Percentiles rank a stretch among this genome's conserved stretches.
Conservation (phyloP, 2,888 invertebrate species). For the Alentia gelatinosa region DNA sequence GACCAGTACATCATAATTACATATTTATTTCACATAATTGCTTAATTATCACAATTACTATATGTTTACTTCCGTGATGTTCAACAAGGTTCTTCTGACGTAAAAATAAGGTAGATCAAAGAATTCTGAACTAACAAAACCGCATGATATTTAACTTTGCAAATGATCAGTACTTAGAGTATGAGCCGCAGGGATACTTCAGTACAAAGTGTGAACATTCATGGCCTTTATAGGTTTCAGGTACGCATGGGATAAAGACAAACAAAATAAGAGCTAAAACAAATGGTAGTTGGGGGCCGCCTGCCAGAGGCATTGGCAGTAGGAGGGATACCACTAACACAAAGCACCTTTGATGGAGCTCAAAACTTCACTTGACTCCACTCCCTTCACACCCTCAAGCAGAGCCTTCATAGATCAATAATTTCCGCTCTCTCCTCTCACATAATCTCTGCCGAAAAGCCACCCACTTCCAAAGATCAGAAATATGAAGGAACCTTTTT, state of each 20-base stretch:
- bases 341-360: neutral
- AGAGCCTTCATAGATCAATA: neutral
- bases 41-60: neutral
- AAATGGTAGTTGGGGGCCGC: neutral
- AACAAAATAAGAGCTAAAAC: conserved; percentile 8
- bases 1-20: too few relatives aligned
- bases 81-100: too few relatives aligned
- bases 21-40: neutral
- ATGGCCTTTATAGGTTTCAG: neutral
- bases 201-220: neutral
- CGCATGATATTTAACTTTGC: neutral
- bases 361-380: neutral
- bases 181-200: neutral
- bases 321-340: neutral
- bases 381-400: neutral
- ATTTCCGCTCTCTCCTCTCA: neutral
- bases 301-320: neutral
- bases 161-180: neutral
- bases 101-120: too few relatives aligned
- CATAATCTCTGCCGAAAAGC: neutral
- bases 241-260: neutral
- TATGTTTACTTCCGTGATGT: too few relatives aligned
- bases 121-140: neutral
- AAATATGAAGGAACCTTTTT: neutral
- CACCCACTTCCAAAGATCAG: neutral